Conservation (phyloP, 64 coral and sea anemone species). For the Acropora yongei region DNA sequence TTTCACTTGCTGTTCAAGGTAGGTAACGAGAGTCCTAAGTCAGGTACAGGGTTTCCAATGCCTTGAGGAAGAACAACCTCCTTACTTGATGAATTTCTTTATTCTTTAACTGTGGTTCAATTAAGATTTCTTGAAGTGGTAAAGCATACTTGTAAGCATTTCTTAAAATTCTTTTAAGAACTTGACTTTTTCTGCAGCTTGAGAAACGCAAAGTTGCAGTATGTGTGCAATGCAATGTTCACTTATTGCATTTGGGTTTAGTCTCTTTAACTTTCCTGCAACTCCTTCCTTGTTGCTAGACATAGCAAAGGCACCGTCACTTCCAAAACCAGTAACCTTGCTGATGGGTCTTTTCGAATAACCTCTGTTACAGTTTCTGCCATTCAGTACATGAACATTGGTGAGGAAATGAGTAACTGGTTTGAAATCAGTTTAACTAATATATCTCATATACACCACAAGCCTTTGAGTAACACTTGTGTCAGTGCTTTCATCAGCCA, state of each 20-base stretch:
- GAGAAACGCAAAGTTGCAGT: too few relatives aligned
- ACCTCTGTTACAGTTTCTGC: too few relatives aligned
- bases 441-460: constrained; percentile 29
- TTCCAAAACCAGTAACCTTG: too few relatives aligned
- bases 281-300: too few relatives aligned
- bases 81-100: constrained; percentile 64
- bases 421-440: constrained; percentile 5
- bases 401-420: neutral
- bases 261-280: too few relatives aligned
- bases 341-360: too few relatives aligned
- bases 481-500: constrained; percentile 55
- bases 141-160: constrained; percentile 44
- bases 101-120: constrained; percentile 58
- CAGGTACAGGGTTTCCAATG: constrained; percentile 38
- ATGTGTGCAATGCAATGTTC: too few relatives aligned
- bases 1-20: constrained; percentile 61
- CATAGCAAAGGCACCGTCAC: too few relatives aligned
- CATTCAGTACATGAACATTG: too few relatives aligned
- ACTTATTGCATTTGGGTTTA: too few relatives aligned
- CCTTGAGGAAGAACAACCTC: constrained; percentile 52
- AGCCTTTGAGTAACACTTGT: constrained; percentile 60
- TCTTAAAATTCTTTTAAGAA: constrained; percentile 47
- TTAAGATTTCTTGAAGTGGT: constrained; percentile 60
- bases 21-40: constrained; percentile 60
- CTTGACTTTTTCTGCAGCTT: constrained; percentile 47